Evolutionary conservation across 2,888 invertebrate species (phyloP).

Genomic region (Coremacera marginata): DNA sequence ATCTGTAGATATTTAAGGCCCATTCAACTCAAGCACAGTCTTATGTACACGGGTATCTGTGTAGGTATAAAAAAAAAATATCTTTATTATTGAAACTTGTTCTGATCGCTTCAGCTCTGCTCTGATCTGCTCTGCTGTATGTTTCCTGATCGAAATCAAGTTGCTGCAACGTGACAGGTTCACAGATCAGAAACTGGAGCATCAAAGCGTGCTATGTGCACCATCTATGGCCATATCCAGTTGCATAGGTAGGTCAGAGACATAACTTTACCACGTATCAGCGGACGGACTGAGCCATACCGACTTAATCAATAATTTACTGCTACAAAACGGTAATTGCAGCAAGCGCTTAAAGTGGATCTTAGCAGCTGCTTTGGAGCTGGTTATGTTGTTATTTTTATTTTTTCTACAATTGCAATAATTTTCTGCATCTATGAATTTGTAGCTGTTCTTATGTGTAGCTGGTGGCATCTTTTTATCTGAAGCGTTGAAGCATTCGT

Average conservation of each 20-base stretch:
- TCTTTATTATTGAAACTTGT: too few species aligned
- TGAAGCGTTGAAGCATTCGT: neutral
- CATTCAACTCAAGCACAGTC: too few species aligned
- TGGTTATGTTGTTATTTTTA: neutral
- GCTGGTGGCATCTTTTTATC: neutral
- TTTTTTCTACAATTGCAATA: neutral
- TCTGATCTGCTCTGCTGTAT: neutral
- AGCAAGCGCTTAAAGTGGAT: slow-evolving; percentile 14
- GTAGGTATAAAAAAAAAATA: too few species aligned
- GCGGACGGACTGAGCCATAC: slow-evolving; percentile 37
- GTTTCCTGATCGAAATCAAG: slow-evolving; percentile 26
- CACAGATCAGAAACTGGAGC: slow-evolving; percentile 61
- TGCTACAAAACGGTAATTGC: slow-evolving; percentile 55
- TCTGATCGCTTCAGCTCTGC: neutral
- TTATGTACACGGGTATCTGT: too few species aligned
- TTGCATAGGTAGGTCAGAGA: slow-evolving; percentile 65
- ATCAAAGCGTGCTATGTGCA: slow-evolving; percentile 35
- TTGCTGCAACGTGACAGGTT: slow-evolving; percentile 61
- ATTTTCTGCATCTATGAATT: neutral
- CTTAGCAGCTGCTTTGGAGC: neutral
- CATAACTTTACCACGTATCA: slow-evolving; percentile 43
- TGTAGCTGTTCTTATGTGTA: slow-evolving; percentile 3
- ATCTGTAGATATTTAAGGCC: too few species aligned
- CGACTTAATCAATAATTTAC: slow-evolving; percentile 55
- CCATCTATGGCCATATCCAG: slow-evolving; percentile 36